These are phyloP conservation scores for Serilophus lunatus DNA, from an alignment of 2,113 vertebrate genomes.

Conservation along the genomic window DNA sequence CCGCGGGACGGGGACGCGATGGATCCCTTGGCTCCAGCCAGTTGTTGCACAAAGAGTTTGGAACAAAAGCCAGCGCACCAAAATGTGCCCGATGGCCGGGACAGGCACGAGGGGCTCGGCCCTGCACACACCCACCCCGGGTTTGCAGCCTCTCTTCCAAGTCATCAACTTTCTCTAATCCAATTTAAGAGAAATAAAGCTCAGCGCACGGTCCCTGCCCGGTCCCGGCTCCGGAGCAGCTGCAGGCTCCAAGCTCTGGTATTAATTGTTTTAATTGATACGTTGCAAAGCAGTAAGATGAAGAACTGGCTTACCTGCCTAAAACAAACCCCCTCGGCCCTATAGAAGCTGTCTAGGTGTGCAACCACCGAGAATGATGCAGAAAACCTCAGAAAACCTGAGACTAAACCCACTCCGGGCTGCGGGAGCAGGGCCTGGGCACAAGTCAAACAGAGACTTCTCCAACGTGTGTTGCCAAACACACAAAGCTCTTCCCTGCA, in stretches of 20 bases:
- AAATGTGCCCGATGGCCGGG: neutral
- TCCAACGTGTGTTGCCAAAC: neutral
- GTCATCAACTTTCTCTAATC: neutral
- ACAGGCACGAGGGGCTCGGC: neutral
- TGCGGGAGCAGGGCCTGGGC: neutral
- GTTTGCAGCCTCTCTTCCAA: neutral
- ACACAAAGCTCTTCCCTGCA: accelerated
- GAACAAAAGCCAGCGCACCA: conserved; percentile 49
- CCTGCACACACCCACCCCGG: neutral
- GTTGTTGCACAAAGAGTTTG: conserved; percentile 34
- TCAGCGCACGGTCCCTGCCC: neutral
- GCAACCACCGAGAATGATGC: accelerated
- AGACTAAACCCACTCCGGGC: neutral
- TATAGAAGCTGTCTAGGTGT: accelerated
- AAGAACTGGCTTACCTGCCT: neutral
- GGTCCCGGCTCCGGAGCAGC: neutral
- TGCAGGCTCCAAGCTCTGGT: neutral
- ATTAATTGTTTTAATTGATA: accelerated
- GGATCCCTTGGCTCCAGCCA: neutral
- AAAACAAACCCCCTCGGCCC: neutral
- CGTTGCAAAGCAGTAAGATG: neutral
- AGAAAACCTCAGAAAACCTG: neutral
- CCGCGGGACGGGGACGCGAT: neutral
- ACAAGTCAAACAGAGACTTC: neutral
- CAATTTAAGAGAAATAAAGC: neutral